phyloP scores from a whole-genome alignment of 2,888 invertebrate species.

The Xylota sylvarum region DNA sequence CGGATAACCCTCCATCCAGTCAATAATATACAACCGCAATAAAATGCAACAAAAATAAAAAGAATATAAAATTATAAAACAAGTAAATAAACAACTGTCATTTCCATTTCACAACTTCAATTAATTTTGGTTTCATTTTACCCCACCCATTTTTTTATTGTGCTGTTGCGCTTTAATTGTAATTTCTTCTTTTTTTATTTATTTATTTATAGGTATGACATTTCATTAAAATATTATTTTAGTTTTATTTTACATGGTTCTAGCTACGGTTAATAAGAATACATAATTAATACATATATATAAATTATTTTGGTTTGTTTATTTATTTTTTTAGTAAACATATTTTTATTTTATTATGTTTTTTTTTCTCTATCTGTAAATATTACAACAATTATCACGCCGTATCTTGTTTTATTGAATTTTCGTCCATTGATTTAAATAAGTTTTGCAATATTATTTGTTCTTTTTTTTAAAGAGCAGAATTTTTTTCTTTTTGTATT shows the following conservation, averaged over 20 bases:
- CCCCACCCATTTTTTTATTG: constrained; percentile 49
- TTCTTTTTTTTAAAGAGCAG: constrained; percentile 28
- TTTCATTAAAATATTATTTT: constrained; percentile 58
- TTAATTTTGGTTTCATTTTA: constrained; percentile 14
- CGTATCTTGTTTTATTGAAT: constrained; percentile 61
- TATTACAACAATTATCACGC: constrained; percentile 76
- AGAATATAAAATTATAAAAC: constrained; percentile 2
- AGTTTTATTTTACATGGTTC: constrained; percentile 70
- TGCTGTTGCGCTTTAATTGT: constrained; percentile 53
- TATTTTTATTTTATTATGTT: constrained; percentile 23
- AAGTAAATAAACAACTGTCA: constrained; percentile 50
- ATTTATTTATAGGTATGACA: constrained; percentile 45
- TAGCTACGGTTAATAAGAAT: constrained; percentile 70
- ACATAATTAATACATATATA: constrained; percentile 58
- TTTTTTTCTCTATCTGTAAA: constrained; percentile 47
- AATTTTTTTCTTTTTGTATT: neutral
- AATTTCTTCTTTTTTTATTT: constrained; percentile 1
- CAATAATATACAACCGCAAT: constrained; percentile 48
- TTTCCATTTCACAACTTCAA: constrained; percentile 57
- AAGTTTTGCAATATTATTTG: constrained; percentile 1
- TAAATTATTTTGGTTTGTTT: constrained; percentile 34
- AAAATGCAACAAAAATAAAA: constrained; percentile 23
- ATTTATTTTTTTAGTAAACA: constrained; percentile 44
- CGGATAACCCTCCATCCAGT: constrained; percentile 8
- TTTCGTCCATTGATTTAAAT: constrained; percentile 45